Conservation (phyloP, 2,888 invertebrate species). For the Epinotia ramella region DNA sequence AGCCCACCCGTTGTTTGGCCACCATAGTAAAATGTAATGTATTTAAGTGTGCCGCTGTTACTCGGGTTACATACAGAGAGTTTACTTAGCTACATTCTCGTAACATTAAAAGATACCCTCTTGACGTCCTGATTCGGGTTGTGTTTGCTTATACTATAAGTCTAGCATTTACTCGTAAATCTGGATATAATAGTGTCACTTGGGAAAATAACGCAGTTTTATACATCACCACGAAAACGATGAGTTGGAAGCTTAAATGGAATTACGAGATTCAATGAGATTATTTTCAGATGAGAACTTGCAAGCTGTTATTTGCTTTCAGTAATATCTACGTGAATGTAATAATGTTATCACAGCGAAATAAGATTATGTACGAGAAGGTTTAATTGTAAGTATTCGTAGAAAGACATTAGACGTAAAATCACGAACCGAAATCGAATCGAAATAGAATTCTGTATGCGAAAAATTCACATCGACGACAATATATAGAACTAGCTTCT, state of each 20-base stretch:
- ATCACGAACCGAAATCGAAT: neutral
- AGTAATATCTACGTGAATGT: neutral
- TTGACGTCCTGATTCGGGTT: neutral
- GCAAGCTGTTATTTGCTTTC: neutral
- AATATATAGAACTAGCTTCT: too few species aligned
- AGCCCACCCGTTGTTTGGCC: conserved; percentile 8
- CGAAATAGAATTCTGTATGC: too few species aligned
- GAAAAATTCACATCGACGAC: too few species aligned
- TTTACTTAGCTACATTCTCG: neutral
- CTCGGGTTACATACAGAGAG: neutral
- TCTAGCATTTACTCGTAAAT: neutral
- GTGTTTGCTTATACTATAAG: neutral
- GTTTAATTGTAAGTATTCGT: neutral
- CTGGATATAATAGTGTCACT: neutral
- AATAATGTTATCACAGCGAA: neutral
- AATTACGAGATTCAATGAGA: neutral
- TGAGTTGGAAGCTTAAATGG: neutral
- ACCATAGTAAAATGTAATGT: conserved; percentile 11
- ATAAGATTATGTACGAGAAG: neutral
- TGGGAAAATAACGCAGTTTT: too few species aligned
- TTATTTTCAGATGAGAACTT: neutral
- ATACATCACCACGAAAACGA: neutral
- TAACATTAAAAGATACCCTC: neutral
- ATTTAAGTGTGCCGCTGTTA: conserved; percentile 7
- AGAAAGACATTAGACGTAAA: neutral